These are phyloP conservation scores for Smithornis capensis DNA, from an alignment of 2,113 vertebrate genomes.

Conservation along the genomic window DNA sequence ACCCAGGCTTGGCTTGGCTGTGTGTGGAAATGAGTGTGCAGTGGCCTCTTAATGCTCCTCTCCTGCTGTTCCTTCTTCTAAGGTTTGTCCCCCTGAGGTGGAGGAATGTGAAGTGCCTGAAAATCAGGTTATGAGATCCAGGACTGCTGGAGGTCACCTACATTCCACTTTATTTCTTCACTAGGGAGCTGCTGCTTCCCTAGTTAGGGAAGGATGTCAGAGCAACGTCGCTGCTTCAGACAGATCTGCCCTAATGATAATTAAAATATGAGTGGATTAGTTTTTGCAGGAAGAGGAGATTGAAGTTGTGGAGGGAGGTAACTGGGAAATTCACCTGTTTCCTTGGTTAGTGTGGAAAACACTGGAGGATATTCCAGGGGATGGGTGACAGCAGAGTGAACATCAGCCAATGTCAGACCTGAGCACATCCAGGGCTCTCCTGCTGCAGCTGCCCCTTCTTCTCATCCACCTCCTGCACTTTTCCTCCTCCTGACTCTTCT, in stretches of 20 bases:
- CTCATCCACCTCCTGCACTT: neutral
- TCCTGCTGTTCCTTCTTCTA: neutral
- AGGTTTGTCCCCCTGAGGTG: neutral
- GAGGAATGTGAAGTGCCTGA: neutral
- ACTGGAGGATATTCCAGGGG: rapidly evolving
- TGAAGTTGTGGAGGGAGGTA: neutral
- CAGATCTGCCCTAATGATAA: neutral
- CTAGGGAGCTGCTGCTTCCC: neutral
- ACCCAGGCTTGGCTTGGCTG: neutral
- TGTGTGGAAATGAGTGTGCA: neutral
- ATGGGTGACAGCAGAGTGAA: neutral
- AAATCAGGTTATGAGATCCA: neutral
- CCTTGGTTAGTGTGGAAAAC: neutral
- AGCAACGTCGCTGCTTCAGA: neutral
- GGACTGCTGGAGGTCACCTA: neutral
- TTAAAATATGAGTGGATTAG: neutral
- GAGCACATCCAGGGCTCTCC: neutral
- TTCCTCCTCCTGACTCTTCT: neutral
- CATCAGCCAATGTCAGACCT: neutral
- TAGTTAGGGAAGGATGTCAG: neutral
- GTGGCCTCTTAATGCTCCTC: neutral
- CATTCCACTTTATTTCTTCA: neutral
- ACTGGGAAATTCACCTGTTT: neutral
- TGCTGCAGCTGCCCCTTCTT: neutral
- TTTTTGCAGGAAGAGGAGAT: neutral